phyloP scores from a whole-genome alignment of 2,113 vertebrate genomes.

The Dromaius novaehollandiae region DNA sequence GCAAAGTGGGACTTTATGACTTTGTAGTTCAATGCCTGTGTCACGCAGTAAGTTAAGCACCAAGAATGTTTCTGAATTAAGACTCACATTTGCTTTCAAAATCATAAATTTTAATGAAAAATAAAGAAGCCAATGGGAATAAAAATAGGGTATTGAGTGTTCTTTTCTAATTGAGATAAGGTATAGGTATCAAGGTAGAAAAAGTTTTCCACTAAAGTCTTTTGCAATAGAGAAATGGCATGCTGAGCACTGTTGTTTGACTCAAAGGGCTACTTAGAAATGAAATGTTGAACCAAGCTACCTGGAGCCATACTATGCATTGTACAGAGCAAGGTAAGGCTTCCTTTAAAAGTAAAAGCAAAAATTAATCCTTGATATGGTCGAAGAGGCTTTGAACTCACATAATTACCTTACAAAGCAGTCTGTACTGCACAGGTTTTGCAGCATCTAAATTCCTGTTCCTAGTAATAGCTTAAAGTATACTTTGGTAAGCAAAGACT shows the following conservation, averaged over 20 bases:
- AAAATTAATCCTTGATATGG: neutral
- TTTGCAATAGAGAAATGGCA: neutral
- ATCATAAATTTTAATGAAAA: neutral
- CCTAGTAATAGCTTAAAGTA: neutral
- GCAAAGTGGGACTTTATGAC: neutral
- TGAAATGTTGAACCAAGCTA: neutral
- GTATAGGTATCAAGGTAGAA: neutral
- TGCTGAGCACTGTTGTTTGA: neutral
- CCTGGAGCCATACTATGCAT: neutral
- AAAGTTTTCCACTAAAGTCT: neutral
- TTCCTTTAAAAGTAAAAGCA: neutral
- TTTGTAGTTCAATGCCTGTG: neutral
- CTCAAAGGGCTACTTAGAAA: neutral
- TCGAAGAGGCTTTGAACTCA: neutral
- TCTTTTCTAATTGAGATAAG: neutral
- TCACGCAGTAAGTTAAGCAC: neutral
- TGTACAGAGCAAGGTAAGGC: neutral
- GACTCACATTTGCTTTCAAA: neutral
- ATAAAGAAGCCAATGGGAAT: slow-evolving; percentile 1
- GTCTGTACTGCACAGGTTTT: neutral
- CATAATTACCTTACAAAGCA: neutral
- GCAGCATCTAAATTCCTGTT: neutral
- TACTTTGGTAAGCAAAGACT: neutral
- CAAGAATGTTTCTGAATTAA: neutral
- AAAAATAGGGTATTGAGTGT: neutral